These are phyloP conservation scores for Phrixothrix hirtus DNA, from an alignment of 2,888 invertebrate genomes.

Conservation along the genomic window DNA sequence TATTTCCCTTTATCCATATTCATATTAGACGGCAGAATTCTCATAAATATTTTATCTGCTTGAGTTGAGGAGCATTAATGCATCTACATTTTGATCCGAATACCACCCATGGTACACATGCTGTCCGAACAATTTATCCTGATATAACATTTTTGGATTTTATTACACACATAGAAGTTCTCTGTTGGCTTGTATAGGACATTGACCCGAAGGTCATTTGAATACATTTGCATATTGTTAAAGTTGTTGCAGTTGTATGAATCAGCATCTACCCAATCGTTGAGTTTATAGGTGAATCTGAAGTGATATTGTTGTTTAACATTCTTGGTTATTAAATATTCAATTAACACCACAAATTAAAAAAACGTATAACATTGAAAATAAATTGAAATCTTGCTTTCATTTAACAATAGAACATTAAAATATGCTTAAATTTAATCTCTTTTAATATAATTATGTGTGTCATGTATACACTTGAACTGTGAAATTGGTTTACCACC, in stretches of 20 bases:
- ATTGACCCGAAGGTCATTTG: constrained; percentile 37
- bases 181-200: constrained; percentile 24
- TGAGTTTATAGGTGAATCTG: no score
- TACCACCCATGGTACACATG: constrained; percentile 19
- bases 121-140: constrained; percentile 30
- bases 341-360: not conserved
- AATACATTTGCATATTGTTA: constrained; percentile 40
- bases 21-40: constrained; percentile 16
- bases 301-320: no score
- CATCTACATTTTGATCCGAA: constrained; percentile 26
- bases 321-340: no score
- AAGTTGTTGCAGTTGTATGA: constrained; percentile 31
- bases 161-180: constrained; percentile 24
- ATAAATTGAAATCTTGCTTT: no score
- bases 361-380: not conserved
- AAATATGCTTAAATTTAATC: no score
- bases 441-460: no score
- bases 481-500: no score
- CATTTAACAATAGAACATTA: no score
- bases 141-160: constrained; percentile 27
- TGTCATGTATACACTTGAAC: no score
- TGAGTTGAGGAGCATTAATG: constrained; percentile 27
- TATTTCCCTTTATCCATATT: constrained; percentile 18
- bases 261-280: constrained; percentile 28
- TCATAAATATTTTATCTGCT: constrained; percentile 30